Base-by-base conservation (phyloP, 2,888 invertebrate genomes). In the Drosophila atripex region DNA sequence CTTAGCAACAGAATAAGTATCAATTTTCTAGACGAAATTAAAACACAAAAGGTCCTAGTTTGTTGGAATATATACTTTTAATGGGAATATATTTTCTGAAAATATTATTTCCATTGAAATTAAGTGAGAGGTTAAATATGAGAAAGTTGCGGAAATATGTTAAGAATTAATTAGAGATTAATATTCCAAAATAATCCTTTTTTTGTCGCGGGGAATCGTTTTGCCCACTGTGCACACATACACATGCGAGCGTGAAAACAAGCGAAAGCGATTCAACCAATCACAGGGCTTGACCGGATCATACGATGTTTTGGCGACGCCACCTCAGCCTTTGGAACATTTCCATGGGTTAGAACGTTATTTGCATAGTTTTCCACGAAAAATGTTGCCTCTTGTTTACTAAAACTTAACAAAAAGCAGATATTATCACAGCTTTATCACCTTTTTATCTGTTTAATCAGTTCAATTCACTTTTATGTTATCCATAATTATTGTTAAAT, bases 221-320 rank as follows among this genome's bases (percentile, higher is more conserved):
- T 6, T 18, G 39, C 25, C 63, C 70, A 70, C 71, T 61, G 71
- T 70, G 12, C 23, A 21, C 64, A 50, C 53, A 21, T 46, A 56
- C 25, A 51, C 54, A 64, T 25, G 60, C 55, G 43, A 23, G 58
- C 43, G 47, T 60, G 53, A 70, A 76, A 76, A 65, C 64, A 69
- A 55, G 58, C 57, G 71, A 70, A 71, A 61, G 65, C 63, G 64
- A 53, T 73, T 52, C 46, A 75, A 79, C 91, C 91, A 91, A 91
- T 91, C 90, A 90, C 78, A 89, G 71, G 58, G 57, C 82, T 75
- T 77, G 82, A 80, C 78, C 76, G 71, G 86, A 91, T 91, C 91
- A 90, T 90, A 90, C 91, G 91, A 91, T 91, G 80, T 91, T 57
- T 53, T 50, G 30, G 53, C 52, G 50, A 60, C 49, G 70, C 69